phyloP scores from a whole-genome alignment of 2,888 invertebrate genomes.

The Dicyrtoma fusca region DNA sequence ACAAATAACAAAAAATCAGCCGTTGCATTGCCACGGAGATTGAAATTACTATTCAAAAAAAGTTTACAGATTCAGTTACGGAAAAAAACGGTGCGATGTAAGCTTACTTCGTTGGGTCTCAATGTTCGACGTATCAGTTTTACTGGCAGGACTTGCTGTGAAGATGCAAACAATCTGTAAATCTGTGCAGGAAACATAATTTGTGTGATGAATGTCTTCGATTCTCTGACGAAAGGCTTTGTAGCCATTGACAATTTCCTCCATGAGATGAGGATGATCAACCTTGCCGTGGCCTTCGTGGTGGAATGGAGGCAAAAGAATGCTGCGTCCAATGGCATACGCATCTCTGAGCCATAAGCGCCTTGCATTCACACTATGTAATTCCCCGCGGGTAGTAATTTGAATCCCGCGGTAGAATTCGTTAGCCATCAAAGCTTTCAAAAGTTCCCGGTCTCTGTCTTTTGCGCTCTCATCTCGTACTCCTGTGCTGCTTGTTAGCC shows the following conservation, averaged over 20 bases:
- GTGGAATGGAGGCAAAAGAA: background rate
- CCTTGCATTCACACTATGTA: background rate
- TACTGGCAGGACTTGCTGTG: background rate
- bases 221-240: constrained; percentile 8
- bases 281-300: background rate
- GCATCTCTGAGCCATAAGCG: constrained; percentile 4
- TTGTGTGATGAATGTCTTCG: constrained; percentile 13
- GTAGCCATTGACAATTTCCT: constrained; percentile 15
- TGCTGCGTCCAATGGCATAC: constrained; percentile 15
- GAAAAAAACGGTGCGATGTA: no score
- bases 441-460: no score
- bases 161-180: constrained; percentile 35
- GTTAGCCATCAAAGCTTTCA: background rate
- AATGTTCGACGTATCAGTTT: background rate
- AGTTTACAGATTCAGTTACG: no score
- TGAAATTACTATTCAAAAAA: no score
- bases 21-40: no score
- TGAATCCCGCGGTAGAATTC: background rate
- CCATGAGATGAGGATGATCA: background rate
- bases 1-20: no score
- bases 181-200: background rate
- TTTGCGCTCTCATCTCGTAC: no score
- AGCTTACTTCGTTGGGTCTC: constrained; percentile 26
- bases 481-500: no score
- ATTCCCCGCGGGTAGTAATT: constrained; percentile 12